These are phyloP conservation scores for Cisticola juncidis DNA, from an alignment of 2,113 vertebrate species.

Conservation along the genomic window DNA sequence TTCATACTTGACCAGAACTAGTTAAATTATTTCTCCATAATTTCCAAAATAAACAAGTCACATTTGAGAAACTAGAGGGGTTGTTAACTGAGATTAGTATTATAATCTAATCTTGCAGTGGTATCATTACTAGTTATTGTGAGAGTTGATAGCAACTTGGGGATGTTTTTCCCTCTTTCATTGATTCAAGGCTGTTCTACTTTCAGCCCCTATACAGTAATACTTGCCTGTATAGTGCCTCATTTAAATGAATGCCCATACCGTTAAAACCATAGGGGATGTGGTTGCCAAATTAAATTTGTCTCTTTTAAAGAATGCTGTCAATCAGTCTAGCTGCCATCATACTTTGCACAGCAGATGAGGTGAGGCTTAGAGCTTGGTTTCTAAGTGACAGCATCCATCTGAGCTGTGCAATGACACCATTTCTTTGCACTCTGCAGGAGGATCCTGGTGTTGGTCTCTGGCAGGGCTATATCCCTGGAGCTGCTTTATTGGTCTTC, in stretches of 20 bases:
- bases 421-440: not conserved
- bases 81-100: not conserved
- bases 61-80: not conserved
- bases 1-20: not conserved
- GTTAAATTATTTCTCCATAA: not conserved
- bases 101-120: not conserved
- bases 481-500: not conserved
- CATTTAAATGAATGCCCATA: not conserved
- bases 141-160: not conserved
- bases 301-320: not conserved
- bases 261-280: not conserved
- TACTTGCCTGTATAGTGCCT: not conserved
- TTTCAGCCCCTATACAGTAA: not conserved
- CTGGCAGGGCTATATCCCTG: not conserved
- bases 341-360: not conserved
- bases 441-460: not conserved
- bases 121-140: not conserved
- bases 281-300: not conserved
- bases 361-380: not conserved
- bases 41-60: not conserved
- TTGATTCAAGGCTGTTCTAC: not conserved
- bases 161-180: not conserved
- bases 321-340: not conserved
- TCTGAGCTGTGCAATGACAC: not conserved
- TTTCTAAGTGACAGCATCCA: not conserved